These are phyloP conservation scores for Oikopleura dioica DNA, from an alignment of 23 tunicate genomes.

Conservation along the genomic window DNA sequence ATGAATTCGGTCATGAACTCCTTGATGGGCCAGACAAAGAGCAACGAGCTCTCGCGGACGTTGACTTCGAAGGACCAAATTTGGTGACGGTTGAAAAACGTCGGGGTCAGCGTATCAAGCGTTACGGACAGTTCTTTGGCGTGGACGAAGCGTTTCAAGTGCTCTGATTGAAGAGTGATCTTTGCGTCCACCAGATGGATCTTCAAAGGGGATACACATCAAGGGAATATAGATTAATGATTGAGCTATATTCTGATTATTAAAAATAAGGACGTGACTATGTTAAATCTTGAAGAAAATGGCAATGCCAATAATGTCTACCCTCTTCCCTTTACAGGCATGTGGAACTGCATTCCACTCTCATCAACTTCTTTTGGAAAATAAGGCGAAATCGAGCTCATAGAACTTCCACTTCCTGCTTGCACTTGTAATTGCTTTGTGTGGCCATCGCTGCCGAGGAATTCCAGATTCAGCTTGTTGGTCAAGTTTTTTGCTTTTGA, in stretches of 20 bases:
- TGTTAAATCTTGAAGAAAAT: no score
- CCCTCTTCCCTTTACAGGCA: no score
- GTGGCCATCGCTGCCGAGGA: not conserved
- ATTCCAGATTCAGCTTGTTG: not conserved
- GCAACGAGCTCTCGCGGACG: conserved; percentile 23
- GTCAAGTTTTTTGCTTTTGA: not conserved
- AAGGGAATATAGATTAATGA: no score
- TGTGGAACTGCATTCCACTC: not conserved
- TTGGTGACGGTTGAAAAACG: conserved; percentile 28
- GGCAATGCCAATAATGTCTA: no score
- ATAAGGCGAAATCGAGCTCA: not conserved
- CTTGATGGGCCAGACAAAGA: conserved; percentile 36
- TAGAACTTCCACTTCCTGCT: not conserved
- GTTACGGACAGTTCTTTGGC: not conserved
- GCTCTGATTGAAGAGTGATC: not conserved
- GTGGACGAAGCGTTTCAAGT: not conserved
- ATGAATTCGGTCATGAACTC: conserved; percentile 42
- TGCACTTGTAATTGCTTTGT: not conserved
- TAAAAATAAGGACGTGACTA: no score
- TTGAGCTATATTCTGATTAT: no score
- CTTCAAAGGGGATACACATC: no score
- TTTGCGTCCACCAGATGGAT: not conserved
- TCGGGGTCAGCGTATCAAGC: conserved; percentile 15
- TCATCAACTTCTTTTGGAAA: not conserved
- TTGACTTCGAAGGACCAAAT: conserved; percentile 34